These are phyloP conservation scores for Hucho hucho DNA, from an alignment of 2,113 vertebrate genomes.

Conservation along the genomic window DNA sequence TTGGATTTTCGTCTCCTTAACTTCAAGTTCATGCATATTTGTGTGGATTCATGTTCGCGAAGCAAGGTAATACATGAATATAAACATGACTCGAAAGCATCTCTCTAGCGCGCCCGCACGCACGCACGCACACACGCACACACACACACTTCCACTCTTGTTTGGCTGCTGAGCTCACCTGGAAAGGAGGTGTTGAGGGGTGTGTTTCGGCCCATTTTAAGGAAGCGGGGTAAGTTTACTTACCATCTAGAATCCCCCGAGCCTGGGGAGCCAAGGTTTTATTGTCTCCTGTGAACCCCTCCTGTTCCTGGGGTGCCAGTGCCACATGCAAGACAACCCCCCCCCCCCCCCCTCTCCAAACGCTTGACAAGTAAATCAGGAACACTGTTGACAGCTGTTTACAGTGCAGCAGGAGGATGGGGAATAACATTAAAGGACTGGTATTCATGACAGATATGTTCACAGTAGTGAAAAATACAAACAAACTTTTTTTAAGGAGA, in stretches of 20 bases:
- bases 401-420: constrained; percentile 54
- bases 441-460: constrained; percentile 67
- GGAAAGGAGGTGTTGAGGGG: constrained; percentile 71
- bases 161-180: constrained; percentile 38
- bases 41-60: constrained; percentile 51
- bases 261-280: constrained; percentile 23
- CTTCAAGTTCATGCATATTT: constrained; percentile 53
- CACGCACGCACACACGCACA: too few species aligned
- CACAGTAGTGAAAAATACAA: constrained; percentile 37
- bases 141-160: too few species aligned
- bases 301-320: constrained; percentile 40
- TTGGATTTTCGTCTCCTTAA: constrained; percentile 15
- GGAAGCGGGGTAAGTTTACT: constrained; percentile 59
- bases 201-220: constrained; percentile 61
- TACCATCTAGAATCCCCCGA: constrained; percentile 57
- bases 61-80: constrained; percentile 52
- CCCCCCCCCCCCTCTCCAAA: constrained; percentile 33
- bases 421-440: constrained; percentile 63
- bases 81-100: constrained; percentile 52
- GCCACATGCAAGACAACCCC: constrained; percentile 5
- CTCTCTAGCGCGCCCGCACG: too few species aligned
- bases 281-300: constrained; percentile 46
- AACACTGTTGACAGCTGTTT: constrained; percentile 64
- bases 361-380: constrained; percentile 71
- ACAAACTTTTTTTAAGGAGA: constrained; percentile 26